Evolutionary conservation across 2,113 vertebrate genomes (phyloP), one percentile per base, ranked within the genome.

Genomic region (Sinocyclocheilus rhinocerous): DNA sequence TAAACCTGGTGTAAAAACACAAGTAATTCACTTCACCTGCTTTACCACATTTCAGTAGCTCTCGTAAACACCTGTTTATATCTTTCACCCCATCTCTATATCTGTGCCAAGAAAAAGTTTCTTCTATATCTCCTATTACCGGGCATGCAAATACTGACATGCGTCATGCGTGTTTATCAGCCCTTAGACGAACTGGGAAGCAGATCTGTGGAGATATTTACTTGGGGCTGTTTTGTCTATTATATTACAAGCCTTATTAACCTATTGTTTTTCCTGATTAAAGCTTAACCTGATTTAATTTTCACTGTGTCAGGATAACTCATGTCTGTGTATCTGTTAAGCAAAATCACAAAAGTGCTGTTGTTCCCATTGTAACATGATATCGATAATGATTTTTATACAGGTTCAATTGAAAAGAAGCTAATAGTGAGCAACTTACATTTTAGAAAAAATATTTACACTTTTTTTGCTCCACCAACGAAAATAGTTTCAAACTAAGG

Each of bases 21-120:
- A 73, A 50, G 67, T 29, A 57, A 79, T 87, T 82, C 63, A 78
- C 76, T 59, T 63, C 81, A 85, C 72, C 76, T 69, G 79, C 83
- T 76, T 59, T 61, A 55, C 78, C 22, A 48, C 83, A 89, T 89
- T 77, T 86, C 85, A 79, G 36, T 24, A 36, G 70, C 48, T 88
- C 72, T 75, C 85, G 76, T 76, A 61, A 86, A 85, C 73, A 45
- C 22, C 33, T 52, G 67, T 50, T 88, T 11, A 70, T 26, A 16
- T 85, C n/a, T 85, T 50, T 77, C 22, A 20, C 42, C 42, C 6
- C 24, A 70, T 82, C 45, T 67, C 26, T 81, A 70, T 33, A n/a
- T 16, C 13, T 50, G 6, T 42, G 80, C 59, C 24, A 65, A 69
- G 57, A 76, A 59, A 81, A 65, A 24, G 42, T 22, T 81, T 45